phyloP scores from a whole-genome alignment of 2,113 vertebrate species.

The Microtus richardsoni region DNA sequence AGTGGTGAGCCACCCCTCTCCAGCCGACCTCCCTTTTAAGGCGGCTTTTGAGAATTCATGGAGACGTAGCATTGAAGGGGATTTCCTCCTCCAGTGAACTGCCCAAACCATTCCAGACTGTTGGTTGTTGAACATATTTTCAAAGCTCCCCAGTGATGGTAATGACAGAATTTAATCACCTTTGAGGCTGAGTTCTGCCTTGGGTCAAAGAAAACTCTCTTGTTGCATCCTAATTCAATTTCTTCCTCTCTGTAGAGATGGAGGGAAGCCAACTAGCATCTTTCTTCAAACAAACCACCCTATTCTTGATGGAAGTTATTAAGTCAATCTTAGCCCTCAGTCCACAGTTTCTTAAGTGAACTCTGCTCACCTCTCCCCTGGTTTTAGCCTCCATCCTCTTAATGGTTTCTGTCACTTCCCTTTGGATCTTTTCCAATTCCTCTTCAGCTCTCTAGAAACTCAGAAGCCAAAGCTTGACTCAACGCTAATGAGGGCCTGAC shows the following conservation, averaged over 20 bases:
- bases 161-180: constrained; percentile 47
- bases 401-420: constrained; percentile 20
- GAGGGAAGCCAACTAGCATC: constrained; percentile 48
- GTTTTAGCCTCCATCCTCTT: not conserved
- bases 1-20: not conserved
- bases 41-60: constrained; percentile 31
- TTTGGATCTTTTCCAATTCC: constrained; percentile 53
- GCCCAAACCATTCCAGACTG: not conserved
- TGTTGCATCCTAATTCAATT: constrained; percentile 56
- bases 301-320: constrained; percentile 50
- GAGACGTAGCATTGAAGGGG: constrained; percentile 19
- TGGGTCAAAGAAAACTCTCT: constrained; percentile 48
- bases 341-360: constrained; percentile 37
- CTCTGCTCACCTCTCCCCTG: not conserved
- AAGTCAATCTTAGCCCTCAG: constrained; percentile 50
- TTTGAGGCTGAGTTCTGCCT: constrained; percentile 48
- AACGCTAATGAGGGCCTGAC: constrained; percentile 10
- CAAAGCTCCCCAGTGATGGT: not conserved
- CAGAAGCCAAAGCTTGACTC: constrained; percentile 50
- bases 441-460: constrained; percentile 45
- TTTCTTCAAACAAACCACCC: constrained; percentile 48
- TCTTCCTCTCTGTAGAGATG: constrained; percentile 59
- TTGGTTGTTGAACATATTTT: not conserved
- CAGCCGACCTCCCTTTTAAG: not conserved
- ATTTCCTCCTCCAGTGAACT: not conserved